Percentiles rank a stretch among this genome's conserved stretches.
Evolutionary conservation across 2,113 vertebrate genomes (phyloP).

Genomic region (Stegostoma tigrinum): DNA sequence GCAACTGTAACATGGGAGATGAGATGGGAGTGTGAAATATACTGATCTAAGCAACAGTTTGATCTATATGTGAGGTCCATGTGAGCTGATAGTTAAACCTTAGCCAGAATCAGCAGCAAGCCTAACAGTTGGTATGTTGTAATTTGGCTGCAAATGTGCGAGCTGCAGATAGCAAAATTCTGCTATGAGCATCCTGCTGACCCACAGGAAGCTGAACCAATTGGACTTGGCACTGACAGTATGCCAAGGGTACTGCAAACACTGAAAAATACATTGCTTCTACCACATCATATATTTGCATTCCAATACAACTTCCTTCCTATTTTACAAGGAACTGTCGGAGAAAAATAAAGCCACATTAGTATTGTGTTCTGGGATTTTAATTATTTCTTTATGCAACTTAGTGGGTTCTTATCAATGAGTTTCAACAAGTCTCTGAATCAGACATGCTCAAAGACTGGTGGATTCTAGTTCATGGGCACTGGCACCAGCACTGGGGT

Average conservation of each 20-base stretch:
- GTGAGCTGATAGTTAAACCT: background rate
- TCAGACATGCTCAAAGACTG: background rate
- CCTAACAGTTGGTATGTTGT: background rate
- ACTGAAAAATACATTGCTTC: background rate
- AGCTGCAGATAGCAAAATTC: background rate
- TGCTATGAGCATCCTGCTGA: background rate
- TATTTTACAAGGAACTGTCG: background rate
- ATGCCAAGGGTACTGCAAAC: background rate
- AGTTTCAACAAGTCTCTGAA: background rate
- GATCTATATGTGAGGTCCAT: background rate
- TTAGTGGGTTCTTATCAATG: background rate
- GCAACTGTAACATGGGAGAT: background rate
- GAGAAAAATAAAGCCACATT: background rate
- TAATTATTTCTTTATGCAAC: background rate
- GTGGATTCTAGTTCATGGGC: too few relatives aligned
- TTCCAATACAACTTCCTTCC: background rate
- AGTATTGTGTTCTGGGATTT: background rate
- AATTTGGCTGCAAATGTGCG: background rate
- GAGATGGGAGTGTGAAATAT: background rate
- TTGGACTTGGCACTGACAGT: background rate
- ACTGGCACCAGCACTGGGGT: too few relatives aligned
- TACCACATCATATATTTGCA: background rate
- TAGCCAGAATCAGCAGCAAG: background rate
- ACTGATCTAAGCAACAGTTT: background rate
- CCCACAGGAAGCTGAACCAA: background rate